Percentiles rank a stretch among this genome's conserved stretches.
These are phyloP conservation scores for Chloropsis hardwickii DNA, from an alignment of 2,113 vertebrate species.

Conservation along the genomic window DNA sequence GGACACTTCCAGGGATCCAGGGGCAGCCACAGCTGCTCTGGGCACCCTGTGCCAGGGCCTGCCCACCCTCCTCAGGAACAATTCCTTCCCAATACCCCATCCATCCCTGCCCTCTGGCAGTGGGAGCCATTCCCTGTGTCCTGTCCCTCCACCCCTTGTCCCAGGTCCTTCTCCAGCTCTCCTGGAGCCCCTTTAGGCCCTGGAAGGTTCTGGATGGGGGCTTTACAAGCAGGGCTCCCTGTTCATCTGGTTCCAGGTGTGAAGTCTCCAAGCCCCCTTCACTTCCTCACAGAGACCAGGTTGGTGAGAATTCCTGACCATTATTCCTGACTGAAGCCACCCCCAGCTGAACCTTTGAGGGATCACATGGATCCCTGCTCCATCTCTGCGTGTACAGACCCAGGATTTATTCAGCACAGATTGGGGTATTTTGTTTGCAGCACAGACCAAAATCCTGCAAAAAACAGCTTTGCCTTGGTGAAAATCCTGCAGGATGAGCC, in stretches of 20 bases:
- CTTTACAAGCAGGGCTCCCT: not conserved
- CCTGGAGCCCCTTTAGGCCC: not conserved
- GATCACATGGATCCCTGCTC: not conserved
- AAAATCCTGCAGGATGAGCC: not conserved
- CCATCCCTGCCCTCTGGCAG: not conserved
- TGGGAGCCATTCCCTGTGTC: not conserved
- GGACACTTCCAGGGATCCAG: not conserved
- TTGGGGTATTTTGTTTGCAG: not conserved
- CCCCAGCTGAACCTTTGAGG: not conserved
- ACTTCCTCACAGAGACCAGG: not conserved
- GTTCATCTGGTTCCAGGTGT: not conserved
- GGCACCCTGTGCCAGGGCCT: not conserved
- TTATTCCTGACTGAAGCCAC: not conserved
- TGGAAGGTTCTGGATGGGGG: not conserved
- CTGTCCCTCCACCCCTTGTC: not conserved
- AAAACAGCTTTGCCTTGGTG: not conserved
- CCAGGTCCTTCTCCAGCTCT: not conserved
- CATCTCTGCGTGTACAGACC: not conserved
- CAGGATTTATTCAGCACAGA: not conserved
- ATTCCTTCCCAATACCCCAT: not conserved
- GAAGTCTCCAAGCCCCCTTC: not conserved
- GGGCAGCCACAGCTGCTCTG: not conserved
- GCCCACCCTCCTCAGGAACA: accelerated
- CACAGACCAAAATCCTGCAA: not conserved
- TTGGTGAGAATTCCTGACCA: not conserved